These are phyloP conservation scores for Melospiza georgiana DNA, from an alignment of 2,113 vertebrate genomes.

Conservation along the genomic window DNA sequence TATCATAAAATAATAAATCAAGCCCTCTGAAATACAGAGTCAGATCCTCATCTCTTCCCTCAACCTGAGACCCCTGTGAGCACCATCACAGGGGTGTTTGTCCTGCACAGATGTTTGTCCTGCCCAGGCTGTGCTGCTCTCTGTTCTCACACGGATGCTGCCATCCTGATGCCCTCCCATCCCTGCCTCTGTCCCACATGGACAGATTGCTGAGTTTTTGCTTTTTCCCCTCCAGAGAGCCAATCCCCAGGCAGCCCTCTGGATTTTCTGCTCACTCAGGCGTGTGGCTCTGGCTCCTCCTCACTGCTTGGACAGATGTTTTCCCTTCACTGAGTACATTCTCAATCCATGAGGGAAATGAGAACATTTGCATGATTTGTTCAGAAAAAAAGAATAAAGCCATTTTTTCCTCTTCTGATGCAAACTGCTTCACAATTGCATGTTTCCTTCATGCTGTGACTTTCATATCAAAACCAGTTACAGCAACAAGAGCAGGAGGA, in stretches of 20 bases:
- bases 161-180: accelerated
- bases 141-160: neutral
- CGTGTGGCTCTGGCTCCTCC: constrained; percentile 2
- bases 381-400: neutral
- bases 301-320: constrained; percentile 28
- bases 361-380: neutral
- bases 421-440: neutral
- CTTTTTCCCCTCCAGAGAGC: neutral
- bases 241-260: neutral
- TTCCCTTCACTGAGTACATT: neutral
- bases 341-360: neutral
- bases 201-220: neutral
- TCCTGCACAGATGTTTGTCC: neutral
- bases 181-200: neutral
- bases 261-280: neutral
- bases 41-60: too few species aligned
- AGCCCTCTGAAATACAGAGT: too few species aligned
- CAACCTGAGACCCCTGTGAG: too few species aligned
- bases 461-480: neutral
- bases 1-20: too few species aligned
- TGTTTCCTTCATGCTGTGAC: neutral
- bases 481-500: neutral
- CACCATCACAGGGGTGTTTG: neutral
- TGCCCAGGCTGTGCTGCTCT: neutral
- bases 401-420: neutral